Percentiles rank a stretch among this genome's conserved stretches.
phyloP scores from a whole-genome alignment of 2,888 invertebrate genomes.

The Lamellibrachia satsuma region DNA sequence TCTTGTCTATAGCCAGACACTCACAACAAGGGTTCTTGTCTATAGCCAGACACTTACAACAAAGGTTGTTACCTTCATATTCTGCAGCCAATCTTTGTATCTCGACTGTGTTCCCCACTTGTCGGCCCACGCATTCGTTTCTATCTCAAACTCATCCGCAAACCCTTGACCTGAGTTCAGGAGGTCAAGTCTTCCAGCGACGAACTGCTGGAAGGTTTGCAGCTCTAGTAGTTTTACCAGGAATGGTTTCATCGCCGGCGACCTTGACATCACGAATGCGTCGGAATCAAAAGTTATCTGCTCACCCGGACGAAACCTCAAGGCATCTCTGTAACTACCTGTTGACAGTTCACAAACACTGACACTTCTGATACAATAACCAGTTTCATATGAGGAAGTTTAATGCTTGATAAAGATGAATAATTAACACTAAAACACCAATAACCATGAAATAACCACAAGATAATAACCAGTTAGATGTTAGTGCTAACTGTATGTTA shows the following conservation, averaged over 20 bases:
- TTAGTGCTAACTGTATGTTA: no score
- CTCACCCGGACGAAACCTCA: constrained; percentile 75
- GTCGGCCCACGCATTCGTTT: constrained; percentile 78
- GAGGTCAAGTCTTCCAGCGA: constrained; percentile 91
- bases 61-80: constrained; percentile 71
- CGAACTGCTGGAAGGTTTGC: constrained; percentile 85
- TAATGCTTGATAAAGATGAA: neutral
- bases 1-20: no score
- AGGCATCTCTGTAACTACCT: constrained; percentile 75
- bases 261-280: constrained; percentile 86
- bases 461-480: neutral
- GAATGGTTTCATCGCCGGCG: constrained; percentile 85
- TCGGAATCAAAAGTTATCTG: constrained; percentile 86
- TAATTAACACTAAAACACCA: neutral
- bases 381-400: neutral
- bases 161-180: constrained; percentile 92
- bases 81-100: constrained; percentile 83
- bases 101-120: constrained; percentile 73
- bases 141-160: constrained; percentile 94
- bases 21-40: no score
- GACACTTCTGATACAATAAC: neutral
- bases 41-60: neutral
- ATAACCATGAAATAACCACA: neutral
- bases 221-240: constrained; percentile 88
- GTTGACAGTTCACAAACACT: neutral